Percentiles rank a stretch among this genome's conserved stretches.
Conservation (phyloP, 1,140 invertebrate species). For the Sitobion miscanthi region DNA sequence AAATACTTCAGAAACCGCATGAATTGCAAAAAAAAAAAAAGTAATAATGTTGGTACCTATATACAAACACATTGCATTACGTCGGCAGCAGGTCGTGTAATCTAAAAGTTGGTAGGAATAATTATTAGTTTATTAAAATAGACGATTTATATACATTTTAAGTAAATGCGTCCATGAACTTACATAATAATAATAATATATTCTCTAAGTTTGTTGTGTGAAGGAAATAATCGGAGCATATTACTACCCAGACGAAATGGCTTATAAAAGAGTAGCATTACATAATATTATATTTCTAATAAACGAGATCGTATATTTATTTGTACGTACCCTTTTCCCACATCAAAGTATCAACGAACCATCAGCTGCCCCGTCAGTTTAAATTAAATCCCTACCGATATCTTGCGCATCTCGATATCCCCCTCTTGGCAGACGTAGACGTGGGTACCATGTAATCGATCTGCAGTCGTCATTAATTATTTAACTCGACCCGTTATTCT, state of each 20-base stretch:
- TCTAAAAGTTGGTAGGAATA: background rate
- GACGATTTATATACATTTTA: background rate
- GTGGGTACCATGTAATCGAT: background rate
- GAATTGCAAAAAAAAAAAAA: background rate
- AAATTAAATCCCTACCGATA: background rate
- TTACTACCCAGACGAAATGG: background rate
- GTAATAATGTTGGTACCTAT: background rate
- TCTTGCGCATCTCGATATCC: background rate
- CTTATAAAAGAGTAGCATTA: background rate
- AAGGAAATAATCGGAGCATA: background rate
- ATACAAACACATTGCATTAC: background rate
- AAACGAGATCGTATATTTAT: background rate
- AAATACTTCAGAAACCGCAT: background rate
- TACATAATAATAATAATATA: background rate
- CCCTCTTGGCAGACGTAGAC: background rate
- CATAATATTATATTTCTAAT: background rate
- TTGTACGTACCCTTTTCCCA: background rate
- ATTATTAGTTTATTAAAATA: constrained; percentile 10
- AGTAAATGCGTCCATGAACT: background rate
- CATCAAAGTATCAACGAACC: background rate
- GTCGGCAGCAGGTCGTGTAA: background rate
- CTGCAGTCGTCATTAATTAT: background rate
- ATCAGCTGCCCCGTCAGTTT: background rate
- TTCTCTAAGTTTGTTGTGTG: background rate
- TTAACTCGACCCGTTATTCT: background rate